Conservation (phyloP, 2,888 invertebrate species). For the Salpingus planirostris region DNA sequence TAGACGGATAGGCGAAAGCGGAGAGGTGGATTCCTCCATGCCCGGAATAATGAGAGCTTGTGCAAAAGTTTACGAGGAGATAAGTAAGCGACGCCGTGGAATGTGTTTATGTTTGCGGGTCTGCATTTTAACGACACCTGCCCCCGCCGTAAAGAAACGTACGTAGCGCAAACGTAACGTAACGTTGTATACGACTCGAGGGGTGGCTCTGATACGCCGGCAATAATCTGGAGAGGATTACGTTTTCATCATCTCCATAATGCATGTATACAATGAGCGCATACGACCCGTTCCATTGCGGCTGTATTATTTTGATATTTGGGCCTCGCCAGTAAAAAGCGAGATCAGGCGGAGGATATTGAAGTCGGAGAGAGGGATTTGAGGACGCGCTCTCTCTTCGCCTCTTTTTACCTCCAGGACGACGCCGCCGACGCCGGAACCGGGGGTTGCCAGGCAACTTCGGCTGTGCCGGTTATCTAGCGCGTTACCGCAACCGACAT, state of each 20-base stretch:
- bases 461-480: slow-evolving; percentile 34
- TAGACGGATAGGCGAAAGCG: too few relatives aligned
- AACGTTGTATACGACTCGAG: slow-evolving; percentile 22
- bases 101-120: slow-evolving; percentile 3
- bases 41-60: too few relatives aligned
- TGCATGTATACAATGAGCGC: too few relatives aligned
- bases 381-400: slow-evolving; percentile 18
- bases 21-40: too few relatives aligned
- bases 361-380: slow-evolving; percentile 32
- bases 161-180: too few relatives aligned
- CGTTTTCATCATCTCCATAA: slow-evolving; percentile 36
- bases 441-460: slow-evolving; percentile 25
- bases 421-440: slow-evolving; percentile 27
- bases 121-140: slow-evolving; percentile 20
- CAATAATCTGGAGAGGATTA: slow-evolving; percentile 37
- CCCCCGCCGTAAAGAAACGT: slow-evolving; percentile 27
- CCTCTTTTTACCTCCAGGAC: slow-evolving; percentile 4
- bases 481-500: slow-evolving; percentile 37
- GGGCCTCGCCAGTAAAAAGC: slow-evolving; percentile 32
- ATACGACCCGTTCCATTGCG: slow-evolving; percentile 18
- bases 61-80: slow-evolving; percentile 1
- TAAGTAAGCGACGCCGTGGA: background rate
- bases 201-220: slow-evolving; percentile 20
- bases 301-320: slow-evolving; percentile 35
- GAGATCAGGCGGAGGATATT: slow-evolving; percentile 36